phyloP scores from a whole-genome alignment of 2,113 vertebrate genomes.

The Solenodon paradoxus region DNA sequence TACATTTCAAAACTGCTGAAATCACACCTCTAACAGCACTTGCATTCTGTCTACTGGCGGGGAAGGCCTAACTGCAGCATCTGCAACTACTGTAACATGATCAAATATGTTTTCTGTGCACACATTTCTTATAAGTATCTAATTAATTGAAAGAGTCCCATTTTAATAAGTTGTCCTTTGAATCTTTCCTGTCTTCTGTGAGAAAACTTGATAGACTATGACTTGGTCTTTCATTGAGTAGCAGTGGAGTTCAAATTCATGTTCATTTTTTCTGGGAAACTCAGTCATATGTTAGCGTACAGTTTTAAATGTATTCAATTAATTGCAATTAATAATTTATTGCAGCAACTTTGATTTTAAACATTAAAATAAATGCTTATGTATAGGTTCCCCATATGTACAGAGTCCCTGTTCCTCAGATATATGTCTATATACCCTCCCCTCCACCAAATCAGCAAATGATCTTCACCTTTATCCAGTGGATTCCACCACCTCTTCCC shows the following conservation, averaged over 20 bases:
- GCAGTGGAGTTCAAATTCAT: not conserved
- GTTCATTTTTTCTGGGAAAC: not conserved
- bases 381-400: too few species aligned
- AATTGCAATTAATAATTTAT: not conserved
- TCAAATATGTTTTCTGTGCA: constrained; percentile 2
- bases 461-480: too few species aligned
- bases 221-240: not conserved
- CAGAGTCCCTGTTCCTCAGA: too few species aligned
- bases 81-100: not conserved
- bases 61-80: not conserved
- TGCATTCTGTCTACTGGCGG: not conserved
- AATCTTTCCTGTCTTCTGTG: not conserved
- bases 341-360: too few species aligned
- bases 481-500: too few species aligned
- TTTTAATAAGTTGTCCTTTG: not conserved
- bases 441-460: too few species aligned
- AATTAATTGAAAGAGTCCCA: constrained; percentile 9
- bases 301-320: constrained; percentile 5
- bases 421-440: too few species aligned
- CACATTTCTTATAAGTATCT: not conserved
- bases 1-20: constrained; percentile 58
- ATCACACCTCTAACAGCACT: not conserved
- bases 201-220: not conserved
- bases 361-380: too few species aligned
- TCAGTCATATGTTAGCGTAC: not conserved